Conservation (phyloP, 2,797 vertebrate genomes). For the Liasis olivaceus region DNA sequence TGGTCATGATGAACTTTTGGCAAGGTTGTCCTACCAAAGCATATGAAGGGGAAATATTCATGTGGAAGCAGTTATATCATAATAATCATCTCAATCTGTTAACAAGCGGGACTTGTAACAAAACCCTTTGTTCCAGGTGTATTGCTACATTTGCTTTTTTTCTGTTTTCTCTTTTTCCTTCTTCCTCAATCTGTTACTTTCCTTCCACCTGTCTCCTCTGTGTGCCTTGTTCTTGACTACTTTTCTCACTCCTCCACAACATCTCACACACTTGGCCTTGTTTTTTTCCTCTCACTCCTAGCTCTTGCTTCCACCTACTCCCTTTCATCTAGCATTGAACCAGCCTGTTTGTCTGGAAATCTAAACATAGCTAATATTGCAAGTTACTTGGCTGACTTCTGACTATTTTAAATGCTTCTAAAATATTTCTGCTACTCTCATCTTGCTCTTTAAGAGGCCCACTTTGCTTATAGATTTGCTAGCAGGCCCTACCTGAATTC, state of each 20-base stretch:
- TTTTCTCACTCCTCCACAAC: not conserved
- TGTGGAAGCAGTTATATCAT: not conserved
- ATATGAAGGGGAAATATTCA: too few relatives aligned
- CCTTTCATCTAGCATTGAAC: not conserved
- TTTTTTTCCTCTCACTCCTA: not conserved
- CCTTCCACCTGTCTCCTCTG: not conserved
- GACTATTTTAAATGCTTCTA: not conserved
- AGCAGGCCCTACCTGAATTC: not conserved
- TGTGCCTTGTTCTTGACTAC: not conserved
- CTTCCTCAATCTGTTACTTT: not conserved
- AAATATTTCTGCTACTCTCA: not conserved
- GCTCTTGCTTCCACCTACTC: not conserved
- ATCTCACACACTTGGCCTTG: not conserved
- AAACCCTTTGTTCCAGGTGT: not conserved
- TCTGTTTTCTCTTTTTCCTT: not conserved
- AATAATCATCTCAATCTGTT: not conserved
- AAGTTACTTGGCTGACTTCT: not conserved
- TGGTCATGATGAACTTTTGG: not conserved
- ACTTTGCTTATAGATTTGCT: not conserved
- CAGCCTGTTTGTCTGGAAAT: not conserved
- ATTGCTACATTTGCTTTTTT: not conserved
- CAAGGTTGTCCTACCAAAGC: not conserved
- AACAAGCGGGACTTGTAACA: not conserved
- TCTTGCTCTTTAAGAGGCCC: not conserved
- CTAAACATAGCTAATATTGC: not conserved